Percentiles rank a stretch among this genome's conserved stretches.
Conservation (phyloP, 1,140 invertebrate genomes). For the Microplitis demolitor region DNA sequence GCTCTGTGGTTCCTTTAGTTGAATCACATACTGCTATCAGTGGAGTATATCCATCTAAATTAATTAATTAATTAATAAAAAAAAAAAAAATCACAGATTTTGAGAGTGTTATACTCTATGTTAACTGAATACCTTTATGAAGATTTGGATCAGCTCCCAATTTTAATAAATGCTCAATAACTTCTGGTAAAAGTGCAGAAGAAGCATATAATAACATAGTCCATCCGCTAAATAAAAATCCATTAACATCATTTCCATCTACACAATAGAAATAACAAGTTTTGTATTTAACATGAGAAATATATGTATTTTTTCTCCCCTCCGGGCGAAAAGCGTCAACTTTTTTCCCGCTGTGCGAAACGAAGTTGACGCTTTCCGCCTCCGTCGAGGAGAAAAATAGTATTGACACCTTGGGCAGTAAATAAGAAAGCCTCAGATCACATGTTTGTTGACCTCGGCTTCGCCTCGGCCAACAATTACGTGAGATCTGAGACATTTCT, state of each 20-base stretch:
- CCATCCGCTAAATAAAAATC: constrained; percentile 46
- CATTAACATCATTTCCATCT: constrained; percentile 42
- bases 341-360: too few species aligned
- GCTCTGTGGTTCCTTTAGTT: constrained; percentile 24
- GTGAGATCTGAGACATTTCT: too few species aligned
- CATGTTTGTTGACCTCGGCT: too few species aligned
- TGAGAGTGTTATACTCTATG: too few species aligned
- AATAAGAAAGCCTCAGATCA: too few species aligned
- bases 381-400: too few species aligned
- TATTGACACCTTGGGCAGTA: too few species aligned
- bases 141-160: constrained; percentile 53
- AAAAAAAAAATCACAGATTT: neutral
- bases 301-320: too few species aligned
- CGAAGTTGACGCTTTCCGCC: too few species aligned
- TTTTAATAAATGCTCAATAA: constrained; percentile 46
- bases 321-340: too few species aligned
- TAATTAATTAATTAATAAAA: neutral
- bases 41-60: constrained; percentile 63
- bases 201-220: constrained; percentile 51
- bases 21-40: constrained; percentile 58
- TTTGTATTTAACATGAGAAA: neutral
- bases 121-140: constrained; percentile 44
- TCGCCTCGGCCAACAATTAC: too few species aligned
- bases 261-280: constrained; percentile 15
- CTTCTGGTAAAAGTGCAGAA: constrained; percentile 36